A percentile compares a stretch with the other conserved stretches of the same genome.
These are phyloP conservation scores for Drosophila gunungcola DNA, from an alignment of 1,140 invertebrate species.

Conservation along the genomic window DNA sequence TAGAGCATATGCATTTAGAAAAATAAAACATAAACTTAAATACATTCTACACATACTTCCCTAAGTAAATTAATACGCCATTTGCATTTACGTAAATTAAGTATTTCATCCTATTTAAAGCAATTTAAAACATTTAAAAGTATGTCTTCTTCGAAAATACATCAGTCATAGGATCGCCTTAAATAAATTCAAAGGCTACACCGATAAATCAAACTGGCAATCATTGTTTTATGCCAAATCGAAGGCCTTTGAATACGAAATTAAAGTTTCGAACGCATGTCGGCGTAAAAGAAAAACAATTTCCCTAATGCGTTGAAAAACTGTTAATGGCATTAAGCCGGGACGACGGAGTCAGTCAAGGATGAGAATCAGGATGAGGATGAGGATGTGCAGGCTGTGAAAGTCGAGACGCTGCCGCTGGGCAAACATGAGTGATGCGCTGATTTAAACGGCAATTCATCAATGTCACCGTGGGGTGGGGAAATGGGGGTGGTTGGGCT, in stretches of 20 bases:
- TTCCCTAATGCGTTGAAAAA: constrained; percentile 73
- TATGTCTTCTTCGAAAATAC: background rate
- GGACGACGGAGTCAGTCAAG: constrained; percentile 53
- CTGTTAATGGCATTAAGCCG: constrained; percentile 79
- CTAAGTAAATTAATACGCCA: too few relatives aligned
- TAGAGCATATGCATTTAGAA: too few relatives aligned
- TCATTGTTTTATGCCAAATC: constrained; percentile 67
- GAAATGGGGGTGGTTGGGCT: constrained; percentile 39
- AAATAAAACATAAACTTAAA: too few relatives aligned
- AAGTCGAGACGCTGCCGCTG: constrained; percentile 66
- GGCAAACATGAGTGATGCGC: constrained; percentile 83
- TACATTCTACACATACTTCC: too few relatives aligned
- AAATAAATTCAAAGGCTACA: constrained; percentile 53
- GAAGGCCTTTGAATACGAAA: constrained; percentile 61
- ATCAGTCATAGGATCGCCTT: constrained; percentile 15
- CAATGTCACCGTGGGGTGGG: constrained; percentile 61
- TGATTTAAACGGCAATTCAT: constrained; percentile 84
- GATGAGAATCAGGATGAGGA: constrained; percentile 37
- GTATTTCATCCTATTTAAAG: too few relatives aligned
- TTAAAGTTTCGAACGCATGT: constrained; percentile 56
- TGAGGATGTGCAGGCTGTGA: constrained; percentile 30
- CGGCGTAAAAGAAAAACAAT: constrained; percentile 61
- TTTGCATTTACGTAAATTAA: too few relatives aligned
- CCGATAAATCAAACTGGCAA: constrained; percentile 72
- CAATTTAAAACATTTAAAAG: background rate